Percentiles rank a stretch among this genome's conserved stretches.
Conservation (phyloP, 2,113 vertebrate genomes). For the Chascanopsetta lugubris region DNA sequence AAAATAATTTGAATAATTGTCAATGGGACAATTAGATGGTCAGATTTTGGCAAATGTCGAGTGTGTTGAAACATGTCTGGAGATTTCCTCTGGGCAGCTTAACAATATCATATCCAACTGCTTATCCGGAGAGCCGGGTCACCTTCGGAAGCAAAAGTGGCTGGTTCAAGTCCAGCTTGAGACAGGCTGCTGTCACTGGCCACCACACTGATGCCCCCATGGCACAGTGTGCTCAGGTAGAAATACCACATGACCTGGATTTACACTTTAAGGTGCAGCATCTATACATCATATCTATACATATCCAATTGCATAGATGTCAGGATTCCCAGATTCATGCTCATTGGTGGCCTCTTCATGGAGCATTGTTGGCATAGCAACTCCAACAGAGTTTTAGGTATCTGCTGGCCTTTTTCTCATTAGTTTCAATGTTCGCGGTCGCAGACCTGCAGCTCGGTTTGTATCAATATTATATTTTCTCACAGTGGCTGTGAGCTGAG, state of each 20-base stretch:
- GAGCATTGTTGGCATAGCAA: conserved; percentile 66
- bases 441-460: conserved; percentile 23
- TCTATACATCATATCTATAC: conserved; percentile 21
- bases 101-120: neutral
- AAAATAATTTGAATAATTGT: neutral
- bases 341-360: conserved; percentile 41
- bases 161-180: no score
- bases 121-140: no score
- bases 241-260: no score
- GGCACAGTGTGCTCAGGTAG: no score
- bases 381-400: conserved; percentile 39
- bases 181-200: no score
- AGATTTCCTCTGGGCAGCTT: neutral
- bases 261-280: conserved; percentile 13
- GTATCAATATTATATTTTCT: conserved; percentile 30
- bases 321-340: conserved; percentile 45
- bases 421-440: conserved; percentile 21
- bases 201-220: no score
- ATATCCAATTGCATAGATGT: conserved; percentile 51
- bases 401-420: conserved; percentile 52
- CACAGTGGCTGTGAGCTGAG: conserved; percentile 9
- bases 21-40: neutral
- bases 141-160: no score
- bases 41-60: neutral
- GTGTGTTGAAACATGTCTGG: neutral